A percentile compares a stretch with the other conserved stretches of the same genome.
These are phyloP conservation scores for Takifugu rubripes DNA, from an alignment of 2,797 vertebrate genomes.

Conservation along the genomic window DNA sequence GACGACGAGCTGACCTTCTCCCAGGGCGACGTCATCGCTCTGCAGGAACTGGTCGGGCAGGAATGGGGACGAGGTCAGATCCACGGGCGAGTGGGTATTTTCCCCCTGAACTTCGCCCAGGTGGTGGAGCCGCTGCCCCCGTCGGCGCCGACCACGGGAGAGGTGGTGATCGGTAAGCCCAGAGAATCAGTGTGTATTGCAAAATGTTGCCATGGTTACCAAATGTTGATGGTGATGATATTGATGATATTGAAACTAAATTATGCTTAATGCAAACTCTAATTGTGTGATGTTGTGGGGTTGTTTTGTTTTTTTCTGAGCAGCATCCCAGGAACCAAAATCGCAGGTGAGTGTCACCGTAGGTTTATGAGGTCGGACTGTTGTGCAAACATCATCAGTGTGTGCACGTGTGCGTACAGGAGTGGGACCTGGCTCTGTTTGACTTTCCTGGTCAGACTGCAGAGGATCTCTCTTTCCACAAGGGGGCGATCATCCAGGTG, in stretches of 20 bases:
- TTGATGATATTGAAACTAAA: neutral
- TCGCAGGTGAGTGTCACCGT: constrained; percentile 35
- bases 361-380: neutral
- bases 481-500: constrained; percentile 84
- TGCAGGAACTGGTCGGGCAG: constrained; percentile 82
- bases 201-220: too few relatives aligned
- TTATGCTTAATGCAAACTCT: neutral
- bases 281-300: too few relatives aligned
- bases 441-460: constrained; percentile 86
- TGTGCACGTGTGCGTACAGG: constrained; percentile 12
- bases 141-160: neutral
- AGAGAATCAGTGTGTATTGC: neutral
- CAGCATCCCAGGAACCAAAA: neutral
- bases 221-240: too few relatives aligned
- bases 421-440: constrained; percentile 86
- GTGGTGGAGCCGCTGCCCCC: constrained; percentile 75
- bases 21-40: constrained; percentile 84
- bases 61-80: constrained; percentile 91
- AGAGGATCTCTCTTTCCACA: constrained; percentile 85
- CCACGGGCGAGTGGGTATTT: constrained; percentile 78
- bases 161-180: constrained; percentile 15
- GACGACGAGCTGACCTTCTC: constrained; percentile 89
- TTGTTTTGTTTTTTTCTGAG: neutral
- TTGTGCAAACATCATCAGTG: neutral
- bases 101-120: constrained; percentile 86